A percentile compares a stretch with the other conserved stretches of the same genome.
Evolutionary conservation across 2,888 invertebrate genomes (phyloP).

Genomic region (Galerucella nymphaeae): DNA sequence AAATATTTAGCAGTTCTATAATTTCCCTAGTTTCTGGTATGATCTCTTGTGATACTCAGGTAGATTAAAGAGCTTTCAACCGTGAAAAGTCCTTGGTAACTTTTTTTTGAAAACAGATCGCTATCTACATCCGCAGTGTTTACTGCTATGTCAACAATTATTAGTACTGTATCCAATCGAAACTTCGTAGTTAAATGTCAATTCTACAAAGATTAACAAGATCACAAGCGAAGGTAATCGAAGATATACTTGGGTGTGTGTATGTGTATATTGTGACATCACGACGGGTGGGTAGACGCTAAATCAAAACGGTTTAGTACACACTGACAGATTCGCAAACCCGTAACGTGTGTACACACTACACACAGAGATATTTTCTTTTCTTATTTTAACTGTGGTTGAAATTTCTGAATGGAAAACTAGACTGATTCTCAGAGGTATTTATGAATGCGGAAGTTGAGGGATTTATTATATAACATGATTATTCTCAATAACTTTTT

Average conservation of each 20-base stretch:
- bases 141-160: neutral
- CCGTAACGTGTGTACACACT: conserved; percentile 22
- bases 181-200: neutral
- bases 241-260: neutral
- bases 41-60: no score
- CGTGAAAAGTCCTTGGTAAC: neutral
- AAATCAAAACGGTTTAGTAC: conserved; percentile 15
- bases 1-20: no score
- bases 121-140: neutral
- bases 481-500: conserved; percentile 9
- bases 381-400: neutral
- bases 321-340: conserved; percentile 20
- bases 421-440: conserved; percentile 12
- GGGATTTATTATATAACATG: conserved; percentile 9
- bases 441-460: conserved; percentile 19
- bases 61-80: neutral
- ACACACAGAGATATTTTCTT: neutral
- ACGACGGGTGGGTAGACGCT: conserved; percentile 20
- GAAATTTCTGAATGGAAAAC: conserved; percentile 21
- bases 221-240: neutral
- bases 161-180: neutral
- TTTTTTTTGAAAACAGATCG: neutral
- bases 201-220: neutral
- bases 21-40: no score
- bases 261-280: conserved; percentile 23